Evolutionary conservation across 2,888 invertebrate genomes (phyloP), one percentile per base, ranked within the genome.

Genomic region (Perizoma affinitatum): DNA sequence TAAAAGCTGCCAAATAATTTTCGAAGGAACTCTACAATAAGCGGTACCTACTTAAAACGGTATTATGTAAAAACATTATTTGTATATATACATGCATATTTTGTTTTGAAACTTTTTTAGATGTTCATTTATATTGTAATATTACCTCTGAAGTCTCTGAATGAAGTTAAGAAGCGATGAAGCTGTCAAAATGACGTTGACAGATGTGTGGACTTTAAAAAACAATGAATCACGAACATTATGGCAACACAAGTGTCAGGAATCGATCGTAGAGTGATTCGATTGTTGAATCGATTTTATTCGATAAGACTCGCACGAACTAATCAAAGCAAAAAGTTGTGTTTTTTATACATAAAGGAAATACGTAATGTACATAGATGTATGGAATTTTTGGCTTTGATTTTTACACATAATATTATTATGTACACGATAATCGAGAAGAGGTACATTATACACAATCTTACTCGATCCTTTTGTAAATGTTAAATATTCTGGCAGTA

Each of bases 341-440:
- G 82, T 86, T 86, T 90, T 84, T 90, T 90, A 88, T 90, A 89
- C 88, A 86, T 87, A 86, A 48, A 10, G 50, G 33, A 58, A 83
- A 86, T 87, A 87, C 84, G 84, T 88, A 86, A 68, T 77, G 78
- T 84, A 83, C 77, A 79, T 88, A 85, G 81, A 67, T 66, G 69
- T 86, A 86, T 50, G 71, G 22, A 22, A 69, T 65, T 70, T 65
- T 51, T 63, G 58, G 68, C 69, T 71, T 71, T 63, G 72, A 66
- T 63, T 72, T 74, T 76, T 67, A 73, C 61, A 71, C 67, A 38
- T 38, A 6, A 38, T 38, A 38, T 38, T 38, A 38, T 38, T 38
- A 38, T 38, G 22, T 22, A 22, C 22, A 22, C 22, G 3, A 22
- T 22, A 22, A 22, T 22, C 22, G 22, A 22, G 22, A 22, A 22